Evolutionary conservation across 2,797 vertebrate species (phyloP).

Genomic region (Spea hammondii): DNA sequence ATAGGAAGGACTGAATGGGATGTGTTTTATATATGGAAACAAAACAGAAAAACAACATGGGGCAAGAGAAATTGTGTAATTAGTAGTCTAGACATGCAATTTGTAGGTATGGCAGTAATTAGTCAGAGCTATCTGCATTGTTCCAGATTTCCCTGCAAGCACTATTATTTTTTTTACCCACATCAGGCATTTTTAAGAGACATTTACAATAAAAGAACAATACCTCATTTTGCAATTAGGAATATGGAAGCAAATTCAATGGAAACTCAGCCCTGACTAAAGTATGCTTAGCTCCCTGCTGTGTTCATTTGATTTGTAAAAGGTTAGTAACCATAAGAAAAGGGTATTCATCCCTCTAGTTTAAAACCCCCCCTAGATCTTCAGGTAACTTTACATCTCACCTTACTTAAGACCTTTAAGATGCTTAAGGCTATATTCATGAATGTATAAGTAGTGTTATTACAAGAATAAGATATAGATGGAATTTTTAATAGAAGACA

Average conservation of each 20-base stretch:
- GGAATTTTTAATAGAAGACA: background rate
- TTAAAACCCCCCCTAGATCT: background rate
- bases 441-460: background rate
- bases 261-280: conserved; percentile 8
- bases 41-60: conserved; percentile 52
- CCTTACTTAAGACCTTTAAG: background rate
- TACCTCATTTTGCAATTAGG: conserved; percentile 36
- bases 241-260: conserved; percentile 34
- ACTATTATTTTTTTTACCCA: conserved; percentile 41
- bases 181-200: conserved; percentile 29
- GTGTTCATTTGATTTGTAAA: conserved; percentile 7
- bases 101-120: conserved; percentile 47
- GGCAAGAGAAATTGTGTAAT: conserved; percentile 30
- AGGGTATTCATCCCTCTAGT: background rate
- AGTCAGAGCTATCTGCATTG: conserved; percentile 38
- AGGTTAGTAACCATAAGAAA: conserved; percentile 23
- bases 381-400: background rate
- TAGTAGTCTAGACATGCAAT: conserved; percentile 50
- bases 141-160: conserved; percentile 43
- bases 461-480: background rate
- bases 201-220: conserved; percentile 29
- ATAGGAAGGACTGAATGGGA: conserved; percentile 55
- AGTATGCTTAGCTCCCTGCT: conserved; percentile 20
- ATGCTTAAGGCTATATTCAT: background rate
- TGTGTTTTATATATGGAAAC: conserved; percentile 51